phyloP scores from a whole-genome alignment of 23 tunicate species.

The Trididemnum nubilum region DNA sequence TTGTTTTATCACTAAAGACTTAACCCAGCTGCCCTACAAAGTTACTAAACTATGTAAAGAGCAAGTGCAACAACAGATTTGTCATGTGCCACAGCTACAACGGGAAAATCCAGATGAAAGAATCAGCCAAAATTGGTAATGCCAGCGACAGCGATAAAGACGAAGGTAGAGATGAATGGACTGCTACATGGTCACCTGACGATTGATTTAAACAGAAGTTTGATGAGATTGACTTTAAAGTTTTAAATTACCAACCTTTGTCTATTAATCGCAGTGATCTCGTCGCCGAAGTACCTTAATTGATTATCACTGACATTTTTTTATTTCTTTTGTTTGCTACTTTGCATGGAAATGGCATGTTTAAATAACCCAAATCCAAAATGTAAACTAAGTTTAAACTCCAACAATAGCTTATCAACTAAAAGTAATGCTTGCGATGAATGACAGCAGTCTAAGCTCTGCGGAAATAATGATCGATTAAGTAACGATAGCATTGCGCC shows the following conservation, averaged over 20 bases:
- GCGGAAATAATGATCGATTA: no score
- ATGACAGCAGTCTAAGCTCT: no score
- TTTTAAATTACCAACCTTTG: not conserved
- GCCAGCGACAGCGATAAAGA: not conserved
- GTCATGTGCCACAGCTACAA: slow-evolving; percentile 6
- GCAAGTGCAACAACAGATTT: not conserved
- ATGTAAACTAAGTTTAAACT: no score
- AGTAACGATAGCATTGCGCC: no score
- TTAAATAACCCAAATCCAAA: no score
- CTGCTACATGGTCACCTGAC: not conserved
- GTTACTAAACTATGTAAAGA: not conserved
- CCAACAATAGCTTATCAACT: no score
- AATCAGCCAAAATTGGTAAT: not conserved
- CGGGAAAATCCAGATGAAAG: not conserved
- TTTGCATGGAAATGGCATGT: no score
- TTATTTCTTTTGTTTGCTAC: no score
- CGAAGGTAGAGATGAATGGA: not conserved
- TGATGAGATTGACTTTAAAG: not conserved
- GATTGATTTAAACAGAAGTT: not conserved
- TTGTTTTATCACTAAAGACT: not conserved
- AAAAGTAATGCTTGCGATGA: no score
- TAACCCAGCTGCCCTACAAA: not conserved
- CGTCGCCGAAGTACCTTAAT: no score
- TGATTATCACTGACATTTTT: no score
- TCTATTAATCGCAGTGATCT: not conserved